Evolutionary conservation across 2,113 vertebrate species (phyloP), one percentile per base, ranked within the genome.

Genomic region (Formicarius rufipectus): DNA sequence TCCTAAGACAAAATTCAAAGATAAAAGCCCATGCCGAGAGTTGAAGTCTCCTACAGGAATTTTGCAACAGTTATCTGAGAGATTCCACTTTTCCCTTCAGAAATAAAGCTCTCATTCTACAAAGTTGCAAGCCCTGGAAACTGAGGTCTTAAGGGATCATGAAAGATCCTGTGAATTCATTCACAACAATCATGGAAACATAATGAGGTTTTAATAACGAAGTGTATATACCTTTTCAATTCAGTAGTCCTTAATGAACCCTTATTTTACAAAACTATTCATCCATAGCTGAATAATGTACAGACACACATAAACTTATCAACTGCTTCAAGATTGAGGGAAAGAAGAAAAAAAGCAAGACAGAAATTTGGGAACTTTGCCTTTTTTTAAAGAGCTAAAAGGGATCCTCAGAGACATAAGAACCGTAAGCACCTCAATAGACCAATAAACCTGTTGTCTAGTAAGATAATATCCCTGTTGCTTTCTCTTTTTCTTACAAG

Each of bases 361-460:
- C 6, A 83, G 28, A 76, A 77, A 27, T 6, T 49, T 7, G 13
- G 33, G 11, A 18, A 37, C 37, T 89, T 59, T 77, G 7, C 10
- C 12, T 75, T 13, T 50, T 76, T 90, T 83, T 45, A 77, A 80
- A 71, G 35, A 88, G 2, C 25, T 80, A 30, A 85, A 90, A 67
- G 8, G 4, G 5, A 22, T 86, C 7, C 13, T 68, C 44, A 30
- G 35, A 68, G 12, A 31, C 12, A 18, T 20, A 39, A 25, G 16
- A 76, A 7, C 31, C 19, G 2, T 60, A 68, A 3, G 1, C 20
- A 9, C 5, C 24, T n/a, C 64, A 28, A n/a, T 0, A 44, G 58
- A 69, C 2, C 14, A 21, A 82, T 28, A 86, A 24, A 42, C 14
- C 37, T 9, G 1, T 30, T 31, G 7, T 47, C 23, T 80, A 13